Base-by-base conservation (phyloP, 2,888 invertebrate genomes). In the Amblyjoppa proteus region DNA sequence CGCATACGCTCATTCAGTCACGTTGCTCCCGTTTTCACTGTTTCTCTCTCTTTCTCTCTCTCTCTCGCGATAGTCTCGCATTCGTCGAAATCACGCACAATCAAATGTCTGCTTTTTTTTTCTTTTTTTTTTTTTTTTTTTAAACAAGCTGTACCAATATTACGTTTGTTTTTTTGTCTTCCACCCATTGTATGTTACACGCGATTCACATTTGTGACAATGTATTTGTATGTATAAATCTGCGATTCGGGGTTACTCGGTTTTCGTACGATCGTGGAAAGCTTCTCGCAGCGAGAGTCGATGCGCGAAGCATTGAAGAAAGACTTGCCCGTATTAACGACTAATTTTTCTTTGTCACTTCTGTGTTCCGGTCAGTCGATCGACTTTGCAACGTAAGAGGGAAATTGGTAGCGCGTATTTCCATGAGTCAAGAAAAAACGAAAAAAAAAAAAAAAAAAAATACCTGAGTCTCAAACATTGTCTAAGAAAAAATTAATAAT, bases 41-140 rank as follows among this genome's bases (percentile, higher is more conserved):
- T 76, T 45, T 71, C 51, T 64, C 64, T 76, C 41, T 76, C 68
- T 74, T 20, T 74, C 41, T 69, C 20, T 56, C 31, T 78, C 56
- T n/a, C 49, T 25, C 7, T 49, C 45, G 13, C 16, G 61, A 61
- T 25, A 64, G 31, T 74, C 45, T 75, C 38, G n/a, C 34, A 64
- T 56, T 53, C 70, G 38, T 45, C 28, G 25, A 75, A 25, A n/a
- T 58, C 16, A 56, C 76, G 77, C 61, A 45, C 74, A 51, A 80
- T 64, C 25, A n/a, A 16, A 51, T n/a, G 13, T 2, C 3, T 28
- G 16, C 51, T 28, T 11, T 49, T 49, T 79, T 20, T 41, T 5
- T 45, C 51, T 28, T 11, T 49, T 49, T 79, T 20, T 41, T 5
- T 45, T 45, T 78, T 25, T 28, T 20, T 20, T 20, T 20, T 20